Conservation (phyloP, 2,113 vertebrate genomes). For the Psittacula cyanocephala region DNA sequence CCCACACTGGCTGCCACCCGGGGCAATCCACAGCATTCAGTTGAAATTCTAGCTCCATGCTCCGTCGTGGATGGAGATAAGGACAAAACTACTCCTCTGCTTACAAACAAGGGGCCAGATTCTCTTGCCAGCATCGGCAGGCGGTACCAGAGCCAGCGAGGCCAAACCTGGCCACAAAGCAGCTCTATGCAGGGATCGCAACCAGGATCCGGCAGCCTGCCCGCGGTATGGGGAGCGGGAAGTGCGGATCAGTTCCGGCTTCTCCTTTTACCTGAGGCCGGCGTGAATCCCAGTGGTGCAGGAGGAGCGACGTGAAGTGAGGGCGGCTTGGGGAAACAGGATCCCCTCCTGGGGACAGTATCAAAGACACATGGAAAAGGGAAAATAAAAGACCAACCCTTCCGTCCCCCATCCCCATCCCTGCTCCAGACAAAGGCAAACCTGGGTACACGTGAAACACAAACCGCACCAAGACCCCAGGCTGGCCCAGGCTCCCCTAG, state of each 20-base stretch:
- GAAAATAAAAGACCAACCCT: background rate
- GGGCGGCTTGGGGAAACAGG: background rate
- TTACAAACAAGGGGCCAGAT: constrained; percentile 57
- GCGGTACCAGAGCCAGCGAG: background rate
- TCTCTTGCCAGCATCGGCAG: constrained; percentile 15
- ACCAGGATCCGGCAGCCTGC: background rate
- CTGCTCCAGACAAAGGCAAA: constrained; percentile 51
- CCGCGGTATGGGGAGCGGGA: background rate
- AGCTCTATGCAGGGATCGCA: background rate
- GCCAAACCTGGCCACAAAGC: background rate
- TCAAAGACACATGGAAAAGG: background rate
- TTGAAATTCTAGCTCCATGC: constrained; percentile 35
- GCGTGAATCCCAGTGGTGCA: background rate
- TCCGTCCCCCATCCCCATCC: background rate
- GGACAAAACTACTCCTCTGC: constrained; percentile 18
- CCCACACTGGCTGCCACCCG: background rate
- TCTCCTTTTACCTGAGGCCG: constrained; percentile 6
- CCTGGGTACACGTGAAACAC: background rate
- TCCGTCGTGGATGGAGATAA: constrained; percentile 42
- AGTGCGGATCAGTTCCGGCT: background rate
- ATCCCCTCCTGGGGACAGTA: constrained; percentile 34
- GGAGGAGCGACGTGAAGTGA: background rate
- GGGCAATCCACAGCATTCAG: background rate
- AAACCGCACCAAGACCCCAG: background rate
- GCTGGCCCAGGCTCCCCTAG: background rate